Base-by-base conservation (phyloP, 2,797 vertebrate genomes). In the Momotus momota region DNA sequence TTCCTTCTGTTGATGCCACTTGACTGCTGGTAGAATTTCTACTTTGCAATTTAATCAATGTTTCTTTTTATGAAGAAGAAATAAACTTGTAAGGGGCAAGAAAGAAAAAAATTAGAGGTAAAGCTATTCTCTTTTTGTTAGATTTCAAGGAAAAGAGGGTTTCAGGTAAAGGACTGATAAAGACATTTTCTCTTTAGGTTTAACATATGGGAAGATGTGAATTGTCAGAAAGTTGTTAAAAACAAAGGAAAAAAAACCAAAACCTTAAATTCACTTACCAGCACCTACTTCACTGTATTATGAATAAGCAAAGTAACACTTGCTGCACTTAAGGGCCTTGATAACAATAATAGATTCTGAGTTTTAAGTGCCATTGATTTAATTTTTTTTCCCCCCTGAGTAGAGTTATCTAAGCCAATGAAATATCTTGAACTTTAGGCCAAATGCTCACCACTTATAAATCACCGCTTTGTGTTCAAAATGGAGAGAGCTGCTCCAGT, bases 1-100 rank as follows among this genome's bases (percentile, higher is more conserved):
- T 96, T 94, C 66, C 67, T 82, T 52, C 65, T 96, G 95, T 97
- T 98, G 97, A 62, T 67, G 33, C 73, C 94, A 79, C 75, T 94
- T 88, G 69, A 64, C 84, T 97, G 61, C 83, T 89, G 85, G 93
- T 91, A 96, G 80, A 92, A 86, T 96, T 97, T 95, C 79, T 96
- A 88, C 81, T 91, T 88, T 92, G 87, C 66, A 83, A 52, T 94
- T 95, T 95, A 96, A 94, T 94, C 90, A 90, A 78, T 21, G 41
- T 52, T 88, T 82, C 54, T 94, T 86, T 93, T 94, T 79, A 90
- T 85, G 88, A 97, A 92, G 52, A 89, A 86, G 58, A 94, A 60
- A 45, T 77, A 35, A 79, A 82, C 16, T 38, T 45, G 41, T 67
- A 73, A n/a, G 31, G 45, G 29, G 10, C 81, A 49, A 88, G 87